phyloP scores from a whole-genome alignment of 2,888 invertebrate genomes.

The Lacanobia oleracea region DNA sequence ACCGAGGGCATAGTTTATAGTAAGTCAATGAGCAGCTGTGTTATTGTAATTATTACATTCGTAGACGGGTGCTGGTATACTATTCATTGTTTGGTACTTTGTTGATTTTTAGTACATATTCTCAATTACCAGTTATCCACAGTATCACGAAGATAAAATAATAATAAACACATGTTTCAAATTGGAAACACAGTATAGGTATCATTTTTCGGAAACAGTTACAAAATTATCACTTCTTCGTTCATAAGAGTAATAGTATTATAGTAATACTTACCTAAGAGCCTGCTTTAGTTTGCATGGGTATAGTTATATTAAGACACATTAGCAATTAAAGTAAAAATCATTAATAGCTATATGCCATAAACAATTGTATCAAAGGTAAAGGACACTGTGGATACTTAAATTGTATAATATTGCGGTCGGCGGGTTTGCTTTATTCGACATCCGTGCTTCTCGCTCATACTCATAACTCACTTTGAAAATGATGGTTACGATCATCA shows the following conservation, averaged over 20 bases:
- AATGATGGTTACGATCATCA: slow-evolving; percentile 82
- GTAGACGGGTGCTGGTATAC: background rate
- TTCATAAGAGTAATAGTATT: slow-evolving; percentile 21
- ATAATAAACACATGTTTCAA: slow-evolving; percentile 21
- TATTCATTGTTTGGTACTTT: slow-evolving; percentile 3
- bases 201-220: background rate
- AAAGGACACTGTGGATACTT: slow-evolving; percentile 46
- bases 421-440: slow-evolving; percentile 84
- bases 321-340: slow-evolving; percentile 41
- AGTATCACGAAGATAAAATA: slow-evolving; percentile 34
- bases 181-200: slow-evolving; percentile 1
- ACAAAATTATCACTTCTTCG: slow-evolving; percentile 5
- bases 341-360: slow-evolving; percentile 35
- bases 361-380: slow-evolving; percentile 9
- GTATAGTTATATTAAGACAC: slow-evolving; percentile 39
- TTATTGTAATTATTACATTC: slow-evolving; percentile 25
- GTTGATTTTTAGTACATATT: background rate
- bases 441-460: slow-evolving; percentile 81
- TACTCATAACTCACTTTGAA: slow-evolving; percentile 78
- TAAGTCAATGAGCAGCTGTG: slow-evolving; percentile 40
- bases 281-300: slow-evolving; percentile 41
- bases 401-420: slow-evolving; percentile 68
- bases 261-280: slow-evolving; percentile 52
- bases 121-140: slow-evolving; percentile 28
- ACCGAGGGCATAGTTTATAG: slow-evolving; percentile 37